These are phyloP conservation scores for Cinara cedri DNA, from an alignment of 2,888 invertebrate species.

Conservation along the genomic window DNA sequence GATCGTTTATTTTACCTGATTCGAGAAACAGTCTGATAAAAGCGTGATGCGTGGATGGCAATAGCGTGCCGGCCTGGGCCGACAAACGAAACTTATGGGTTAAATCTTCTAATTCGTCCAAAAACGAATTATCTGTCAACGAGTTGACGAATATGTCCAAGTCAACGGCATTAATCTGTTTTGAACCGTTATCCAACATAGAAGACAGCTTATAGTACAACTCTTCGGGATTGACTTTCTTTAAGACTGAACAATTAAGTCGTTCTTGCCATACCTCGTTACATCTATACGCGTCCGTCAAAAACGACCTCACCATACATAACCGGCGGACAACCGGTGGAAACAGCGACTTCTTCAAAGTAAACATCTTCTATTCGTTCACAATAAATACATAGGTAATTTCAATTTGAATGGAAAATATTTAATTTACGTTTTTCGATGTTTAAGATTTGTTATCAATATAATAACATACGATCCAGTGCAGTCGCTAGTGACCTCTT, in stretches of 20 bases:
- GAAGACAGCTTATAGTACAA: constrained; percentile 76
- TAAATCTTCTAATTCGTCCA: constrained; percentile 77
- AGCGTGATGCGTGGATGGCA: constrained; percentile 84
- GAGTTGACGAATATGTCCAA: constrained; percentile 82
- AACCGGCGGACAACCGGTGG: background rate
- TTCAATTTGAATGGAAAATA: background rate
- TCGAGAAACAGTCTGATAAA: constrained; percentile 71
- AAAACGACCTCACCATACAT: constrained; percentile 23
- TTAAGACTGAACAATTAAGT: constrained; percentile 69
- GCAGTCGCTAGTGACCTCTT: background rate
- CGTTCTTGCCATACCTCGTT: constrained; percentile 74
- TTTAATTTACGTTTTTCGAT: background rate
- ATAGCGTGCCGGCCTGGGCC: constrained; percentile 72
- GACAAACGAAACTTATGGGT: constrained; percentile 75
- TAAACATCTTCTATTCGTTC: constrained; percentile 6
- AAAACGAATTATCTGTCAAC: constrained; percentile 66
- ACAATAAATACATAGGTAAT: background rate
- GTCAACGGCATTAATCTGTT: constrained; percentile 77
- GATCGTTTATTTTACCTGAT: constrained; percentile 68
- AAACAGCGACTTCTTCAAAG: constrained; percentile 21
- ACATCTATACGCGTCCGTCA: constrained; percentile 77
- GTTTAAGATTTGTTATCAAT: background rate
- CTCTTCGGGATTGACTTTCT: constrained; percentile 71
- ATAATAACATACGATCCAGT: background rate
- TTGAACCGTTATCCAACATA: constrained; percentile 68